phyloP scores from a whole-genome alignment of 2,797 vertebrate genomes.

The Sternarchorhynchus goeldii region DNA sequence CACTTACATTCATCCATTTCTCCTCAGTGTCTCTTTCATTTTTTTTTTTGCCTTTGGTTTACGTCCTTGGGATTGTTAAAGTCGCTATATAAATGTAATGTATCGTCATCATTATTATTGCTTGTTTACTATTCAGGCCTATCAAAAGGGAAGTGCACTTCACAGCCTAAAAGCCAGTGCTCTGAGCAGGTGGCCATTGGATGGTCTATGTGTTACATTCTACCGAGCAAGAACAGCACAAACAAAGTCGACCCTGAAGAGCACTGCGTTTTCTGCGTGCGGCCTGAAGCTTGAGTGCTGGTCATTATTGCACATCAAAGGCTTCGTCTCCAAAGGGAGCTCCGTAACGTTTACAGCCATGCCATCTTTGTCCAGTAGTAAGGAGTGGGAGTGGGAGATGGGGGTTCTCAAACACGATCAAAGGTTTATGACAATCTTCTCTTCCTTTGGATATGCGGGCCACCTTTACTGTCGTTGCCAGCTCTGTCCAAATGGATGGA shows the following conservation, averaged over 20 bases:
- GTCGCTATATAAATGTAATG: too few relatives aligned
- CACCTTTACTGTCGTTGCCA: background rate
- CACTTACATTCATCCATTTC: too few relatives aligned
- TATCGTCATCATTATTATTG: too few relatives aligned
- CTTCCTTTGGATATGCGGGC: background rate
- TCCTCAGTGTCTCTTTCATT: too few relatives aligned
- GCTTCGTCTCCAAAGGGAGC: constrained; percentile 7
- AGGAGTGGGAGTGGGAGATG: too few relatives aligned
- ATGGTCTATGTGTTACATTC: background rate
- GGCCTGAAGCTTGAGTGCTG: background rate
- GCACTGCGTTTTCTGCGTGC: background rate
- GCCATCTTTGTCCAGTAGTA: background rate
- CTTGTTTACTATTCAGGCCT: too few relatives aligned
- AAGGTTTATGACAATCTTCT: background rate
- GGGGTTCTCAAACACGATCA: background rate
- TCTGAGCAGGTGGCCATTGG: background rate
- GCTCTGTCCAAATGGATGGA: background rate
- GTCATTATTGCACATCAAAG: constrained; percentile 23
- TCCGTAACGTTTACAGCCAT: background rate
- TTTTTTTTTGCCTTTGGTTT: too few relatives aligned
- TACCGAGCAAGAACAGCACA: background rate
- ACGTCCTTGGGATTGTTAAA: too few relatives aligned
- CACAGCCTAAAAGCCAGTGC: background rate
- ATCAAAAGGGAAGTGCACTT: too few relatives aligned
- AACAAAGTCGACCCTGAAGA: constrained; percentile 5